Base-by-base conservation (phyloP, 2,113 vertebrate species). In the Thalassoma bifasciatum region DNA sequence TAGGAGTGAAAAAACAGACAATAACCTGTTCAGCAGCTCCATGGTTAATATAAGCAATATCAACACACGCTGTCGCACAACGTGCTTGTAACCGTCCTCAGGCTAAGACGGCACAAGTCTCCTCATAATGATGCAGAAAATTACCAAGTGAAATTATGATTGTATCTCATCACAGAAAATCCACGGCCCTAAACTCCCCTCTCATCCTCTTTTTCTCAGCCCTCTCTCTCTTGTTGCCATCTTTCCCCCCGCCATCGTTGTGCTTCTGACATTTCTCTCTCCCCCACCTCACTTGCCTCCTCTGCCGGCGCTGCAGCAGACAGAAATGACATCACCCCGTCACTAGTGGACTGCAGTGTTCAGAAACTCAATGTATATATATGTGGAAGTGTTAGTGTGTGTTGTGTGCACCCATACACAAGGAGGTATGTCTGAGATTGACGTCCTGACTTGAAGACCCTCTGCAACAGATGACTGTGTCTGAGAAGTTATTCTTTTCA, bases 321-420 rank as follows among this genome's bases (percentile, higher is more conserved):
- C 86, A 74, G 81, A 74, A 30, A 93, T 94, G 92, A 94, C 93
- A 91, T 93, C 92, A 93, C 79, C 75, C 47, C 64, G 73, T 78
- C 42, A 57, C 82, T 34, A 40, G 70, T 79, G 80, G 84, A 92
- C 91, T 92, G 92, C 91, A 92, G 92, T 85, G 79, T 86, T 82
- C 4, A 44, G 70, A 88, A 82, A 80, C 66, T 75, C 74, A 61
- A 24, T 6, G 42, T 72, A 66, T 81, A 77, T 68, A 52, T 77
- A 46, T 14, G n/a, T n/a, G 46, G 37, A 30, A 14, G 19, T 59
- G 40, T 14, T 23, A 65, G 30, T 37, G 38, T 46, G 22, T 23
- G 66, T 51, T 19, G 50, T 71, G 44, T 67, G 38, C 47, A n/a
- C 16, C n/a, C 57, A 52, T 57, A 34, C 24, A 56, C 3, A 10